A percentile compares a stretch with the other conserved stretches of the same genome.
Conservation (phyloP, 2,113 vertebrate species). For the Nothocercus nigrocapillus region DNA sequence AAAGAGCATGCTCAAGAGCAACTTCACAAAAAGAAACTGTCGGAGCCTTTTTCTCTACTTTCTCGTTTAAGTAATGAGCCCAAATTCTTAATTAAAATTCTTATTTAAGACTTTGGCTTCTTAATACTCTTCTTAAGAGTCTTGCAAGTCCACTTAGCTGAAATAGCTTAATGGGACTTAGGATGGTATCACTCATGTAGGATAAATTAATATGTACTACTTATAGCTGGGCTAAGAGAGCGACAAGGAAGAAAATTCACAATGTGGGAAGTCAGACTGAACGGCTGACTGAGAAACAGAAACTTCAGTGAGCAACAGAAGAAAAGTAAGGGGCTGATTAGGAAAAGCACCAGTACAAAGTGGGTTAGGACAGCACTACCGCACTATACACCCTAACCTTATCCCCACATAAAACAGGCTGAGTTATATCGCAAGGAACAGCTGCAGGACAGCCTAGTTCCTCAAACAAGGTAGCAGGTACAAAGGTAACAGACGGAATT, state of each 20-base stretch:
- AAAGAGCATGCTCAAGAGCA: neutral
- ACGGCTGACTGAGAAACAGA: neutral
- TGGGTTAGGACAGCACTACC: too few species aligned
- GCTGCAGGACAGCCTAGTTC: too few species aligned
- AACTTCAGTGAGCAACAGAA: neutral
- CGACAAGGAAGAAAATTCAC: neutral
- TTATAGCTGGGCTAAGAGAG: neutral
- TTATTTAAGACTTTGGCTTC: neutral
- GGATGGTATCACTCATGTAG: neutral
- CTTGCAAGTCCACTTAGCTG: neutral
- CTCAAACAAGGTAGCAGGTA: too few species aligned
- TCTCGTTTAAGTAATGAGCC: neutral
- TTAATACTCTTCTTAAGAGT: fast-evolving
- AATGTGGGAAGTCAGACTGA: neutral
- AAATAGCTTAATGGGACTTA: neutral
- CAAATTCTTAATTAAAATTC: neutral
- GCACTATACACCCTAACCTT: too few species aligned
- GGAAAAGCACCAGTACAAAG: neutral
- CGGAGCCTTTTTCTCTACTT: fast-evolving
- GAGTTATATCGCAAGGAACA: too few species aligned
- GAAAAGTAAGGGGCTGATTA: fast-evolving
- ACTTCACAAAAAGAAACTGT: neutral
- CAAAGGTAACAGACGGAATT: too few species aligned
- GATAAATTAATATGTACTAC: neutral
- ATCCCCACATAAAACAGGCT: too few species aligned